Evolutionary conservation across 2,113 vertebrate species (phyloP), one percentile per base, ranked within the genome.

Genomic region (Cyphomyrus plagiostoma): DNA sequence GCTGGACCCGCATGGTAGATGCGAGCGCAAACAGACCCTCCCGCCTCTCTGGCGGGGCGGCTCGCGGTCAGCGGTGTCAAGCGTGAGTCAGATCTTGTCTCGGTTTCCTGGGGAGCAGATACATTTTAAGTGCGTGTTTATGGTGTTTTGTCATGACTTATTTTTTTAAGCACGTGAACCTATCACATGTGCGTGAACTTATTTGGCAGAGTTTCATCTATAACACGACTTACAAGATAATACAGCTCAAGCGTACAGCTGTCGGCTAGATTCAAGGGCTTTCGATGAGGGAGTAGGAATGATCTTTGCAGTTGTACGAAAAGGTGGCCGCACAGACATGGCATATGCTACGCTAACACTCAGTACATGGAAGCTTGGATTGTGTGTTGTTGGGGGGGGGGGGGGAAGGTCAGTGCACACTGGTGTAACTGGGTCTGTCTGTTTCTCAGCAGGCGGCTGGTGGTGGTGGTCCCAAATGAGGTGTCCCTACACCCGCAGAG

Each of bases 401-500:
- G n/a, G 45, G 42, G 15, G 42, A 11, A 19, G 39, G 19, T 4
- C 45, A 48, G 62, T 1, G n/a, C 35, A 30, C 82, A 45, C 82
- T 84, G 52, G 26, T 56, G 26, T 53, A 17, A 39, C 15, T 0
- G n/a, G 26, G 17, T 87, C 4, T 30, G 8, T 23, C 11, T 56
- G 11, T 4, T 86, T 19, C 49, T 53, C 5, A 21, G 91, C 95
- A 99, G 98, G 94, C 97, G 98, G 91, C 95, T 99, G 93, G 98
- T 99, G 94, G 98, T 99, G 94, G 98, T 98, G 95, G 96, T 97
- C 56, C 97, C 97, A 93, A 98, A 96, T 87, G 98, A 99, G 93
- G 96, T 95, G 93, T 96, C 97, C 0, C 97, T 97, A 93, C 97
- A 97, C 30, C 94, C 97, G 89, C 96, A 97, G 89, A 96, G 98